Conservation (phyloP, 1,140 invertebrate species). For the Chironomus striatipennis region DNA sequence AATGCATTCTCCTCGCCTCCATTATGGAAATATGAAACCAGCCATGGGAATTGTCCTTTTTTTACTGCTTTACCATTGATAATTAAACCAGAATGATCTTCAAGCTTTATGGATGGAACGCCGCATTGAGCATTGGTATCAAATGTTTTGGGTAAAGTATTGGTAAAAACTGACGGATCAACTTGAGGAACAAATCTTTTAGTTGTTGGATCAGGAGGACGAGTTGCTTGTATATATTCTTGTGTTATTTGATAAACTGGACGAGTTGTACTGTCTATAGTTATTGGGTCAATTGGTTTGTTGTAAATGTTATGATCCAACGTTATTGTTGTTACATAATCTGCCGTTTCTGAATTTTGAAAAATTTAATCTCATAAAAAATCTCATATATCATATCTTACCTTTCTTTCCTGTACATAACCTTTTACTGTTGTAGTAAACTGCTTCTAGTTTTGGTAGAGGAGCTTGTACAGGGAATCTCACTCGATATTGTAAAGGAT, state of each 20-base stretch:
- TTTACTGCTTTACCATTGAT: slow-evolving; percentile 41
- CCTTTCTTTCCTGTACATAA: slow-evolving; percentile 31
- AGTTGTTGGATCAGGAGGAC: neutral
- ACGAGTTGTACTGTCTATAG: too few species aligned
- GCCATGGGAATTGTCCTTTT: slow-evolving; percentile 59
- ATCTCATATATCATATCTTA: too few species aligned
- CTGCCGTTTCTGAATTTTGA: neutral
- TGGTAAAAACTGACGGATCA: too few species aligned
- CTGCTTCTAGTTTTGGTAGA: slow-evolving; percentile 32
- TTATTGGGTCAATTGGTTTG: neutral
- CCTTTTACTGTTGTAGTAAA: slow-evolving; percentile 32
- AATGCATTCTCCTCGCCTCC: neutral
- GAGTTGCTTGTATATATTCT: too few species aligned
- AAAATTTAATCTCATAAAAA: too few species aligned
- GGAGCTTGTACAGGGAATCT: slow-evolving; percentile 33
- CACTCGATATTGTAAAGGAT: slow-evolving; percentile 31
- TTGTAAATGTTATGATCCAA: slow-evolving; percentile 21
- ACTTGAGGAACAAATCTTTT: too few species aligned
- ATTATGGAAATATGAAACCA: slow-evolving; percentile 47
- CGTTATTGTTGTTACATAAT: neutral
- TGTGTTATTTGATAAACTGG: too few species aligned
- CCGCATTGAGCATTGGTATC: neutral
- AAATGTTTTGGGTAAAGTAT: neutral
- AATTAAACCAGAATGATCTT: neutral
- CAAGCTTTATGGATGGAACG: neutral